Conservation (phyloP, 2,797 vertebrate genomes). For the Hippoglossus hippoglossus region DNA sequence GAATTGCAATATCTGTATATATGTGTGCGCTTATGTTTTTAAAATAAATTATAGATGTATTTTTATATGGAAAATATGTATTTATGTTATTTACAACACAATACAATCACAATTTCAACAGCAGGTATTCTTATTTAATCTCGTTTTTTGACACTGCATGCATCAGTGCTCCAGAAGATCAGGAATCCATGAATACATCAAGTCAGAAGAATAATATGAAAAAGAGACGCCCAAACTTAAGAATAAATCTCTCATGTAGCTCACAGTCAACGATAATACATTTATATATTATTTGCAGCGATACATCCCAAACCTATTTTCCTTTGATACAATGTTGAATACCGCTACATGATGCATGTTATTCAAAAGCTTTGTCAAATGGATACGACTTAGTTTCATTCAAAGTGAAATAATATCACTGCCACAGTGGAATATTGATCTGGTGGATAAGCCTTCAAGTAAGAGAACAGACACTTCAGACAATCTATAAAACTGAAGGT, state of each 20-base stretch:
- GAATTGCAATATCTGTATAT: constrained; percentile 18
- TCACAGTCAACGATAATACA: constrained; percentile 87
- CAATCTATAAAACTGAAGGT: constrained; percentile 4
- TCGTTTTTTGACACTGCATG: constrained; percentile 65
- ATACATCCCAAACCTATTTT: constrained; percentile 81
- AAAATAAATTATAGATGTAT: constrained; percentile 55
- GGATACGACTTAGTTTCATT: constrained; percentile 87
- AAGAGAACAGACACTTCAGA: constrained; percentile 54
- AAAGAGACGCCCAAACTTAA: constrained; percentile 77
- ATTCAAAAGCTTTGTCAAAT: constrained; percentile 89
- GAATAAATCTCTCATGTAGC: constrained; percentile 83
- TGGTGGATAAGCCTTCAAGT: constrained; percentile 71
- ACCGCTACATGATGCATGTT: constrained; percentile 85
- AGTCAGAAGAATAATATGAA: constrained; percentile 71
- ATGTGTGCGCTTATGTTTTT: constrained; percentile 32
- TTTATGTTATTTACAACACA: constrained; percentile 20
- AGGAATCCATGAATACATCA: constrained; percentile 79
- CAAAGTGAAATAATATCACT: constrained; percentile 90
- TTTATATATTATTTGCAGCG: constrained; percentile 84
- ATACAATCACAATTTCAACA: constrained; percentile 53
- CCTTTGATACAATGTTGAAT: constrained; percentile 80
- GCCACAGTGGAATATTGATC: constrained; percentile 88
- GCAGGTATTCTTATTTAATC: constrained; percentile 58
- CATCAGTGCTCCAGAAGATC: constrained; percentile 70
- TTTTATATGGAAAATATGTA: constrained; percentile 1